phyloP scores from a whole-genome alignment of 2,797 vertebrate genomes.

The Ptychadena robeensis region DNA sequence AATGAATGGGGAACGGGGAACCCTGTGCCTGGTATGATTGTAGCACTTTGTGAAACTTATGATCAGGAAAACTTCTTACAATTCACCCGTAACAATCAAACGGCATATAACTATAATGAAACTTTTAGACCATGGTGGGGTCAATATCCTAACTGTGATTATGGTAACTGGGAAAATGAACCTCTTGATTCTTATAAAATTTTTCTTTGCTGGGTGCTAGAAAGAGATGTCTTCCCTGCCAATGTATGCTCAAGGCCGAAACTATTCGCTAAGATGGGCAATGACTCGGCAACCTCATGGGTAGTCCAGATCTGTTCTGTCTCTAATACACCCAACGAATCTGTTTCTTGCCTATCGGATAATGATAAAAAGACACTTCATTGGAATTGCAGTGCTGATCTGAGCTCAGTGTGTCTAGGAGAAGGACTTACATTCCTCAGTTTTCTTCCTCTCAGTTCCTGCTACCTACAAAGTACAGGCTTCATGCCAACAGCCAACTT shows the following conservation, averaged over 20 bases:
- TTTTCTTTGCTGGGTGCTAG: conserved; percentile 31
- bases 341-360: conserved; percentile 9
- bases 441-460: conserved; percentile 30
- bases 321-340: not conserved
- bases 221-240: conserved; percentile 19
- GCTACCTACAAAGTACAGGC: conserved; percentile 35
- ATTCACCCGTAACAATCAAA: too few species aligned
- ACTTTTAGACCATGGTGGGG: conserved; percentile 2
- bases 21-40: too few species aligned
- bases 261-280: conserved; percentile 17
- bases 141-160: not conserved
- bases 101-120: conserved; percentile 20
- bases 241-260: conserved; percentile 1
- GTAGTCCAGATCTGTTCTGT: not conserved
- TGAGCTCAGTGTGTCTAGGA: conserved; percentile 43
- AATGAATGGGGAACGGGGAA: too few species aligned
- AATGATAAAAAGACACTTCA: conserved; percentile 17
- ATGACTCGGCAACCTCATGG: conserved; percentile 34
- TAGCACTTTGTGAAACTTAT: too few species aligned
- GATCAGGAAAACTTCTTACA: too few species aligned
- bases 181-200: not conserved
- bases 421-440: conserved; percentile 27
- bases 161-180: not conserved
- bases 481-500: not conserved
- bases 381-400: conserved; percentile 40